A percentile compares a stretch with the other conserved stretches of the same genome.
phyloP scores from a whole-genome alignment of 2,797 vertebrate genomes.

The Coracias cyanogaster region DNA sequence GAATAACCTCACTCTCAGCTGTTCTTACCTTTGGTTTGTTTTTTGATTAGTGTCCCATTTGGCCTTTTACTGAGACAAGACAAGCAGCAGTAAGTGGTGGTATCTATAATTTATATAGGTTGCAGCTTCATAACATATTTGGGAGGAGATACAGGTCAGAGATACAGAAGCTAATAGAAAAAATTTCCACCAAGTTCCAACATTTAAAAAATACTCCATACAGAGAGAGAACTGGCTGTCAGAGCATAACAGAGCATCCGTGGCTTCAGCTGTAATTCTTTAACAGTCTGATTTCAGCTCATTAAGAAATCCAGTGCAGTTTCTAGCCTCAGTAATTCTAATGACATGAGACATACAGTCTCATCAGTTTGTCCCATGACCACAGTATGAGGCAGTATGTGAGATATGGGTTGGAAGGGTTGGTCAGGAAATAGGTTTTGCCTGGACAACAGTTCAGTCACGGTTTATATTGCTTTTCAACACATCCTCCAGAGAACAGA shows the following conservation, averaged over 20 bases:
- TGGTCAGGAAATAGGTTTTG: background rate
- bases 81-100: background rate
- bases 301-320: background rate
- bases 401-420: background rate
- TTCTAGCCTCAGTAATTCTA: background rate
- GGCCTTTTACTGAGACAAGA: background rate
- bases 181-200: background rate
- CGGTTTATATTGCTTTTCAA: background rate
- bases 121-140: background rate
- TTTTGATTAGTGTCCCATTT: background rate
- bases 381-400: background rate
- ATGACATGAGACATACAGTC: background rate
- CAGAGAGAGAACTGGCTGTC: background rate
- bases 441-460: background rate
- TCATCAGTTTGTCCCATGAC: background rate
- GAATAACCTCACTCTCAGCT: constrained; percentile 8
- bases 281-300: background rate
- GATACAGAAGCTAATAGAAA: background rate
- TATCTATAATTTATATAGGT: background rate
- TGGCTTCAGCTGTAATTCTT: background rate
- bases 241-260: background rate
- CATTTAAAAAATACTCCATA: background rate
- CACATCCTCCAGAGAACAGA: background rate
- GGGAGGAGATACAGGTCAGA: background rate
- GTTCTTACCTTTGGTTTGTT: background rate